A percentile compares a stretch with the other conserved stretches of the same genome.
Evolutionary conservation across 2,888 invertebrate genomes (phyloP).

Genomic region (Caenorhabditis drosophilae): DNA sequence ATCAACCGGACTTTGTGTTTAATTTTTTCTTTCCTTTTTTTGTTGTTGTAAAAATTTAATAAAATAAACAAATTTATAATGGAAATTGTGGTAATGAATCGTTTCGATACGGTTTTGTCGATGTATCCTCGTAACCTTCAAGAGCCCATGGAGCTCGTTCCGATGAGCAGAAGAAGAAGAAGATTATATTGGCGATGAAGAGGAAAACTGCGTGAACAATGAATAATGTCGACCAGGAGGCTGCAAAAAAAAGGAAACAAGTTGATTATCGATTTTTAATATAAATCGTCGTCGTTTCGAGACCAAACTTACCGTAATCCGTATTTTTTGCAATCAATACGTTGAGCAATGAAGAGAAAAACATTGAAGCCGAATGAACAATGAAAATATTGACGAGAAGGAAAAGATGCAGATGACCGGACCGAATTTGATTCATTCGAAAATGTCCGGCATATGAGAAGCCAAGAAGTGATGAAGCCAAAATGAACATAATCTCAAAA

Average conservation of each 20-base stretch:
- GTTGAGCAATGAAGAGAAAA: conserved; percentile 46
- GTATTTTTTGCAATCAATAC: conserved; percentile 51
- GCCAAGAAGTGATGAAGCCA: conserved; percentile 46
- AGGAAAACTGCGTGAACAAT: conserved; percentile 49
- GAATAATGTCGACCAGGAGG: conserved; percentile 48
- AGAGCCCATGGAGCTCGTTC: conserved; percentile 49
- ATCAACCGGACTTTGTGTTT: conserved; percentile 15
- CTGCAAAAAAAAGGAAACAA: conserved; percentile 14
- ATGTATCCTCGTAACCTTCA: conserved; percentile 53
- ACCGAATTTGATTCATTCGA: conserved; percentile 41
- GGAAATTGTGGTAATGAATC: conserved; percentile 55
- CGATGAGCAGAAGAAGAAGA: conserved; percentile 44
- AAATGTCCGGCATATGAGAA: conserved; percentile 45
- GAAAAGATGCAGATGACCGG: conserved; percentile 49
- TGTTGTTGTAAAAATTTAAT: background rate
- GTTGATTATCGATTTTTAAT: background rate
- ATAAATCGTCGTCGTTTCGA: background rate
- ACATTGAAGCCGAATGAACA: conserved; percentile 41
- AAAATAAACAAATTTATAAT: conserved; percentile 24
- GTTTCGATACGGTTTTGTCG: conserved; percentile 45
- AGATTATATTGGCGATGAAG: conserved; percentile 44
- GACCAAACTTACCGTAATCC: conserved; percentile 49
- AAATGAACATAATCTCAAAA: conserved; percentile 40
- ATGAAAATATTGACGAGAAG: conserved; percentile 50
- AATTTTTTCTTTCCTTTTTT: conserved; percentile 1